These are phyloP conservation scores for Ectropis grisescens DNA, from an alignment of 1,140 invertebrate genomes.

Conservation along the genomic window DNA sequence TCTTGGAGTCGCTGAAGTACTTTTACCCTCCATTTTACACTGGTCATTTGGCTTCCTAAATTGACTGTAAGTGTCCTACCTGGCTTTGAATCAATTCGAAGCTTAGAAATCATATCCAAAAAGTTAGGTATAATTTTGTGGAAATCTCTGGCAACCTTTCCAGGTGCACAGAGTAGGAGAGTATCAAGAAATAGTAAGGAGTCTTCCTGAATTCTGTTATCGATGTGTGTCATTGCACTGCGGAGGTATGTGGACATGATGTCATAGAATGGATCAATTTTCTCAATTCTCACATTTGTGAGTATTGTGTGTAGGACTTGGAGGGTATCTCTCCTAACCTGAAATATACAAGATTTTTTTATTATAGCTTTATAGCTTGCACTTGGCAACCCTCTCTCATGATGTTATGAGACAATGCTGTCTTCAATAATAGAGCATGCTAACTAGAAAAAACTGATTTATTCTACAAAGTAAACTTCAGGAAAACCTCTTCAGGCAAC, in stretches of 20 bases:
- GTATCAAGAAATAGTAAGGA: constrained; percentile 83
- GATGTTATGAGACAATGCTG: too few species aligned
- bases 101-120: constrained; percentile 83
- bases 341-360: too few species aligned
- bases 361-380: too few species aligned
- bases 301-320: constrained; percentile 78
- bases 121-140: constrained; percentile 82
- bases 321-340: constrained; percentile 76
- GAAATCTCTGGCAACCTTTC: constrained; percentile 74
- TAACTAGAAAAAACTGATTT: constrained; percentile 2
- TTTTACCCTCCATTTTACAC: constrained; percentile 81
- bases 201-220: constrained; percentile 83
- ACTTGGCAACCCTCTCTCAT: too few species aligned
- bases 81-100: constrained; percentile 72
- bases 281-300: constrained; percentile 60
- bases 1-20: constrained; percentile 76
- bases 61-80: constrained; percentile 75
- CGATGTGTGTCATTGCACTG: constrained; percentile 90
- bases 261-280: constrained; percentile 78
- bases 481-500: too few species aligned
- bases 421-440: too few species aligned
- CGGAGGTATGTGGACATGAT: constrained; percentile 82
- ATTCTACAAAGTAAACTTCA: too few species aligned
- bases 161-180: constrained; percentile 73
- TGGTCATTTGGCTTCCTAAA: constrained; percentile 77